Base-by-base conservation (phyloP, 2,113 vertebrate genomes). In the Sclerurus mexicanus region DNA sequence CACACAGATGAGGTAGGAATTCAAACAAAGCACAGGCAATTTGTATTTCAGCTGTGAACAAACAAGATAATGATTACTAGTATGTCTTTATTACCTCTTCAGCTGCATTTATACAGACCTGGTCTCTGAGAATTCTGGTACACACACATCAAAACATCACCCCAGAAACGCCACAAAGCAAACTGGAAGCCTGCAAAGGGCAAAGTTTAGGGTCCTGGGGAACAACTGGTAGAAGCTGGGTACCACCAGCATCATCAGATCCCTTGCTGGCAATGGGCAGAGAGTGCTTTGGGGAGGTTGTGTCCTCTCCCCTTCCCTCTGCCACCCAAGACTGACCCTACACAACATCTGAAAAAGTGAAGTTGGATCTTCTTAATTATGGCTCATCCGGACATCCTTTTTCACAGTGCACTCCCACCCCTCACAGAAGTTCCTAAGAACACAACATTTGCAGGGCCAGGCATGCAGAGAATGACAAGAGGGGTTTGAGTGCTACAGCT, bases 211-310 rank as follows among this genome's bases (percentile, higher is more conserved):
- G 13, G 20, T 58, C 11, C 66, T 74, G 39, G 17, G 33, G 28
- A 76, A 13, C 25, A 73, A 17, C 23, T 8, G 22, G 37, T 14
- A 55, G 42, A 31, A 63, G 2, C 1, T 7, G 14, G 46, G 33
- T 3, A 8, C 22, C 69, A 78, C 16, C 50, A 63, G 33, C 46
- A 8, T 20, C 69, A 81, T 14, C 50, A 63, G 35, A 46, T 71
- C 15, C 18, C 11, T 10, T 23, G 63, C 0, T 12, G 44, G 19
- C 1, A 0, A 49, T 0, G 5, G 17, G 17, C 58, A 63, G 17
- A 12, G 52, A 50, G 14, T 50, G 23, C 55, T 37, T 42, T 0
- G 0, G 35, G 19, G 4, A 20, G 0, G 0, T 3, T 3, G 8
- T 16, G 9, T 10, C 17, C 19, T 64, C 6, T 23, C 56, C 58